Evolutionary conservation across 1,140 invertebrate species (phyloP).

Genomic region (Leptopilina boulardi): DNA sequence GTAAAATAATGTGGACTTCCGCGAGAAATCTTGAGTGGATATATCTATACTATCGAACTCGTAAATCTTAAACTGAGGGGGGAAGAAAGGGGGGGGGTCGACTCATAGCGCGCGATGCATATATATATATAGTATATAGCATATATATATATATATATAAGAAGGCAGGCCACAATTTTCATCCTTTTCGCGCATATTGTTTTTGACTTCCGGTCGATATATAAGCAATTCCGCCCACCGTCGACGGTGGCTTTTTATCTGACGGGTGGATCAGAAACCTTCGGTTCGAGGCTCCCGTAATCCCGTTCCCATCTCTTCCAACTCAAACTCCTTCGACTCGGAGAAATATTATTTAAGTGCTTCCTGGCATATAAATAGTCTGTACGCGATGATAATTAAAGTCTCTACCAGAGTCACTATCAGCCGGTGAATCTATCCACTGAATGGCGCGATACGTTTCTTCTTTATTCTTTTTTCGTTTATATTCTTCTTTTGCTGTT

Average conservation of each 20-base stretch:
- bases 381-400: constrained; percentile 75
- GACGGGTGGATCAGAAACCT: constrained; percentile 67
- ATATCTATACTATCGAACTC: constrained; percentile 15
- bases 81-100: not conserved
- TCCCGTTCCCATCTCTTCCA: constrained; percentile 65
- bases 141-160: too few relatives aligned
- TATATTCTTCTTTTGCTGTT: too few relatives aligned
- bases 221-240: constrained; percentile 65
- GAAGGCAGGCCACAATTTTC: constrained; percentile 52
- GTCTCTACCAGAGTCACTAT: constrained; percentile 58
- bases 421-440: constrained; percentile 54
- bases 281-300: constrained; percentile 63
- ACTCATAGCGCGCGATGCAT: constrained; percentile 33
- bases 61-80: not conserved
- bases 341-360: constrained; percentile 76
- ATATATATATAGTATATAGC: too few relatives aligned
- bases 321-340: constrained; percentile 58
- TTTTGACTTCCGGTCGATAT: constrained; percentile 73
- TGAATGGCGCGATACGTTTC: constrained; percentile 58
- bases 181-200: constrained; percentile 69
- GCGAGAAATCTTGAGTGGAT: constrained; percentile 7
- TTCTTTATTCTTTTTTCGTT: constrained; percentile 37
- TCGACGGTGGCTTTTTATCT: constrained; percentile 61
- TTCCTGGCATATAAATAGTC: constrained; percentile 76
- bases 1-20: constrained; percentile 2